A percentile compares a stretch with the other conserved stretches of the same genome.
These are phyloP conservation scores for Ivindomyrus marchei DNA, from an alignment of 2,113 vertebrate species.

Conservation along the genomic window DNA sequence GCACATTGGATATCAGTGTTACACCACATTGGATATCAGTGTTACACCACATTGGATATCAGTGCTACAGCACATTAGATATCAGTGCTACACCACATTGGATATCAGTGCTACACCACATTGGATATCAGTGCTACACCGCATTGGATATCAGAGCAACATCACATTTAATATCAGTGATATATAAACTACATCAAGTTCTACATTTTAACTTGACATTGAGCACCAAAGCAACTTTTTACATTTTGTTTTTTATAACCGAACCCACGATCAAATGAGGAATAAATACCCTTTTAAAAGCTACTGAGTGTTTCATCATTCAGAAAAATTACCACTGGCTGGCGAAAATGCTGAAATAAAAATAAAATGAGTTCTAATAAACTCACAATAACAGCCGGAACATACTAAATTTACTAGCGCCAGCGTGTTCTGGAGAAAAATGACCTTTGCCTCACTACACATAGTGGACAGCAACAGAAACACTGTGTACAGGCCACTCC, in stretches of 20 bases:
- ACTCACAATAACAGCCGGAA: neutral
- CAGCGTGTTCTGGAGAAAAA: neutral
- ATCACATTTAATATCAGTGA: neutral
- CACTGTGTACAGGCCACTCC: neutral
- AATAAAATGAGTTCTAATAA: neutral
- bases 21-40: neutral
- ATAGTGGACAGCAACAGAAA: neutral
- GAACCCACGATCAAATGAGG: neutral
- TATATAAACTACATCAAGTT: neutral
- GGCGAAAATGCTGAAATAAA: neutral
- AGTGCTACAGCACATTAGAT: neutral
- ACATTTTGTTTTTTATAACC: neutral
- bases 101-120: neutral
- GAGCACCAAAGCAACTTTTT: neutral
- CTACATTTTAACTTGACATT: neutral
- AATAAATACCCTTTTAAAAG: neutral
- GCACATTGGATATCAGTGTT: neutral
- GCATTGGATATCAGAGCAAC: neutral
- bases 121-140: neutral
- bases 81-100: neutral
- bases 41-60: neutral
- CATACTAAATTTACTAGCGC: neutral
- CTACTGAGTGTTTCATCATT: neutral
- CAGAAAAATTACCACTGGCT: constrained; percentile 1
- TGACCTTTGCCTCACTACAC: neutral